Evolutionary conservation across 2,797 vertebrate genomes (phyloP).

Genomic region (Sorex maritimensis): DNA sequence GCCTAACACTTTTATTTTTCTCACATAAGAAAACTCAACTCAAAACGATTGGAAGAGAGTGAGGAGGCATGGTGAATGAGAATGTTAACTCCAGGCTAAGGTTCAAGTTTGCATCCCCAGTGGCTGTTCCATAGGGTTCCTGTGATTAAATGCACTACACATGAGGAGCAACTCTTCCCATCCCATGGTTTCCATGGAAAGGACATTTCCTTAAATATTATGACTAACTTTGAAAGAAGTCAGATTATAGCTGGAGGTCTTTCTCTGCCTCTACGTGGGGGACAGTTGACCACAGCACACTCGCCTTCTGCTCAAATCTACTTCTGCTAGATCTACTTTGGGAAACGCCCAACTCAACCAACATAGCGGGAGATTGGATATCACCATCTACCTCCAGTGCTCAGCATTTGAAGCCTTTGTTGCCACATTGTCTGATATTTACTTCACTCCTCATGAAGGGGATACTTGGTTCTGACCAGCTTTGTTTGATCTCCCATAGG

Average conservation of each 20-base stretch:
- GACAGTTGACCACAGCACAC: not conserved
- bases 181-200: not conserved
- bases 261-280: not conserved
- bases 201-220: not conserved
- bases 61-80: not conserved
- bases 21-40: constrained; percentile 59
- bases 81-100: accelerated
- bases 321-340: not conserved
- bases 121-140: not conserved
- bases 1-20: constrained; percentile 20
- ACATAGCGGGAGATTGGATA: not conserved
- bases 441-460: not conserved
- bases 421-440: not conserved
- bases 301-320: not conserved
- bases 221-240: not conserved
- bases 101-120: accelerated
- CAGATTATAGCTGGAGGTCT: not conserved
- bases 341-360: not conserved
- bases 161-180: not conserved
- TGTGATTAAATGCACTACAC: not conserved
- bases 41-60: not conserved
- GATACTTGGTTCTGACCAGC: not conserved
- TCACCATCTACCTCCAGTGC: not conserved
- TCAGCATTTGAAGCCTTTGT: not conserved
- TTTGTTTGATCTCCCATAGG: not conserved